Conservation (phyloP, 2,888 invertebrate species). For the Sceliomorpha sp. region DNA sequence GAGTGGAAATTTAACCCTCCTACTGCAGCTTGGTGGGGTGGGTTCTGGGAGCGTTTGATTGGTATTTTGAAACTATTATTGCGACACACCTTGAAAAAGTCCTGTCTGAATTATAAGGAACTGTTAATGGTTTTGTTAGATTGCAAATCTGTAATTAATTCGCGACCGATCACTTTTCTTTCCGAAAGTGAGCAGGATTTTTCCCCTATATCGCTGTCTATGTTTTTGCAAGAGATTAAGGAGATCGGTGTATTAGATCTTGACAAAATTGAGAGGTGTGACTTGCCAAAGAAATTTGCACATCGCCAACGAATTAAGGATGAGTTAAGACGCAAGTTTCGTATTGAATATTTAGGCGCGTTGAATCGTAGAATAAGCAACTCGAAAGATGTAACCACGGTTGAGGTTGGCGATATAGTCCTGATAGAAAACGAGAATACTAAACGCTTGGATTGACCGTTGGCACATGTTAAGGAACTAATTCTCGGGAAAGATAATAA, state of each 20-base stretch:
- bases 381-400: too few relatives aligned
- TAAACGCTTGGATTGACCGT: conserved; percentile 45
- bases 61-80: conserved; percentile 70
- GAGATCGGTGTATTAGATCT: conserved; percentile 22
- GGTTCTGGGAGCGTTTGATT: too few relatives aligned
- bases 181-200: too few relatives aligned
- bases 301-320: conserved; percentile 33
- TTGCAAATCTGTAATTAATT: conserved; percentile 70
- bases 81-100: conserved; percentile 68
- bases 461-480: conserved; percentile 31
- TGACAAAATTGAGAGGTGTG: conserved; percentile 14
- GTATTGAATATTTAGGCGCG: too few relatives aligned
- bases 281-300: conserved; percentile 4
- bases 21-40: conserved; percentile 17
- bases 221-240: conserved; percentile 39
- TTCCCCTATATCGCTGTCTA: conserved; percentile 54
- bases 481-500: conserved; percentile 29
- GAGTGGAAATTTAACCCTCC: conserved; percentile 29
- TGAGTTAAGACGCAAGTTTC: conserved; percentile 25
- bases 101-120: conserved; percentile 63
- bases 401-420: conserved; percentile 32
- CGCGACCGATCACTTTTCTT: too few relatives aligned
- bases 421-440: conserved; percentile 29
- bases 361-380: too few relatives aligned
- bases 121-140: conserved; percentile 65